Conservation (phyloP, 2,888 invertebrate genomes). For the Nemotelus pantherinus region DNA sequence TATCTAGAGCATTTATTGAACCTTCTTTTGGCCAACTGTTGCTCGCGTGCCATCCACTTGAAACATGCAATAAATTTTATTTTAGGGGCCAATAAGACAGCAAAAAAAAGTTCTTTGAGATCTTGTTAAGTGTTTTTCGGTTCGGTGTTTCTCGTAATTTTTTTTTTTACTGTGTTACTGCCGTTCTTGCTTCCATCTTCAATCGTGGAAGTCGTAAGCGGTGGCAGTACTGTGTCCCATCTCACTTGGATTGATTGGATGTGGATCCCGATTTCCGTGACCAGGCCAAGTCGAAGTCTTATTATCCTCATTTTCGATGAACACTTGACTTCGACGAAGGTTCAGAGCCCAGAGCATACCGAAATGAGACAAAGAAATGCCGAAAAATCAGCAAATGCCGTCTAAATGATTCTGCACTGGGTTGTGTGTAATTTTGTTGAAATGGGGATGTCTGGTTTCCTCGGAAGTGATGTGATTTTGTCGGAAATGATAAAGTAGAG, state of each 20-base stretch:
- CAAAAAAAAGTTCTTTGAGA: neutral
- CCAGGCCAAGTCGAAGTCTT: neutral
- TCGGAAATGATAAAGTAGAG: neutral
- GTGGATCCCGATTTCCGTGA: slow-evolving; percentile 8
- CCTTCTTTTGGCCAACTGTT: slow-evolving; percentile 54
- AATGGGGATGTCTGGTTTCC: slow-evolving; percentile 13
- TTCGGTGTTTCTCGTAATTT: neutral
- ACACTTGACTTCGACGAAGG: slow-evolving; percentile 33
- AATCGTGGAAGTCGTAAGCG: neutral
- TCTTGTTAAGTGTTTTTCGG: slow-evolving; percentile 31
- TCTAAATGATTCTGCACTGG: slow-evolving; percentile 9
- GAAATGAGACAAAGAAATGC: neutral
- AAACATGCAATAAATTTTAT: slow-evolving; percentile 43
- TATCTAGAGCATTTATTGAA: slow-evolving; percentile 29
- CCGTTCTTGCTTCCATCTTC: neutral
- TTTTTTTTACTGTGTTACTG: neutral
- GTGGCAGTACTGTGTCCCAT: neutral
- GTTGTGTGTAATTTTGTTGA: slow-evolving; percentile 2
- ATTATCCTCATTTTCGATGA: slow-evolving; percentile 36
- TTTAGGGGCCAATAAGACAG: slow-evolving; percentile 5
- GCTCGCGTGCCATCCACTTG: slow-evolving; percentile 54
- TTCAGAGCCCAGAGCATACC: slow-evolving; percentile 19
- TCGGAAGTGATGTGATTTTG: slow-evolving; percentile 18
- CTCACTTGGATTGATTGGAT: neutral
- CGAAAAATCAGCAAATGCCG: neutral